Base-by-base conservation (phyloP, 1,140 invertebrate genomes). In the Helicoverpa zea region DNA sequence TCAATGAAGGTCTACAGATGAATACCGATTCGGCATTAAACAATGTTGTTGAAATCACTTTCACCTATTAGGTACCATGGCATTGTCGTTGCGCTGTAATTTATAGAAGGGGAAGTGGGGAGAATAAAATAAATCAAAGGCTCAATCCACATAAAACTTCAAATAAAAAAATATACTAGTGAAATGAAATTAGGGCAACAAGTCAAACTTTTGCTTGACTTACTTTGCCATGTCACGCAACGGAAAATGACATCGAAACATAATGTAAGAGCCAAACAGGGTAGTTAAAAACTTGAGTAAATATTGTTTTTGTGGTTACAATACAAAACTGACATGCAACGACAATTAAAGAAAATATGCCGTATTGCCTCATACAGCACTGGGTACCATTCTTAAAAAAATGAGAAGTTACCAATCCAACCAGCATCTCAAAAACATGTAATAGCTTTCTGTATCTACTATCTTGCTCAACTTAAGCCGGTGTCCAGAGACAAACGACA, bases 121-220 rank as follows among this genome's bases (percentile, higher is more conserved):
- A 63, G 59, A 76, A 64, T 29, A 47, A 72, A 83, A 88, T 86
- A 90, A 91, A 91, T 92, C 83, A 90, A 87, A 84, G 87, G 84
- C 81, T 85, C 83, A 85, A 90, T 87, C 84, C 84, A 87, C 83
- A 87, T 88, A 87, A 90, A 89, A 88, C 77, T 83, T 78, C 85
- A 84, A 85, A 80, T 83, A 89, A 86, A 85, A 86, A 90, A 88
- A 88, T 85, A 86, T 86, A 86, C 83, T 43, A 88, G 56, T 86
- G 85, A 89, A 92, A 89, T 87, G 83, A 90, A 92, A 91, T 91
- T 89, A 91, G 89, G 88, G 85, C 84, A 91, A 91, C 88, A 90
- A 89, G 88, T 89, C 87, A 88, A 91, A 91, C 81, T 88, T 88
- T 86, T 77, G 77, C 81, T 85, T 91, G 88, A 93, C 85, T 92